Percentiles rank a stretch among this genome's conserved stretches.
Conservation (phyloP, 2,113 vertebrate species). For the Phylloscopus whistleri region DNA sequence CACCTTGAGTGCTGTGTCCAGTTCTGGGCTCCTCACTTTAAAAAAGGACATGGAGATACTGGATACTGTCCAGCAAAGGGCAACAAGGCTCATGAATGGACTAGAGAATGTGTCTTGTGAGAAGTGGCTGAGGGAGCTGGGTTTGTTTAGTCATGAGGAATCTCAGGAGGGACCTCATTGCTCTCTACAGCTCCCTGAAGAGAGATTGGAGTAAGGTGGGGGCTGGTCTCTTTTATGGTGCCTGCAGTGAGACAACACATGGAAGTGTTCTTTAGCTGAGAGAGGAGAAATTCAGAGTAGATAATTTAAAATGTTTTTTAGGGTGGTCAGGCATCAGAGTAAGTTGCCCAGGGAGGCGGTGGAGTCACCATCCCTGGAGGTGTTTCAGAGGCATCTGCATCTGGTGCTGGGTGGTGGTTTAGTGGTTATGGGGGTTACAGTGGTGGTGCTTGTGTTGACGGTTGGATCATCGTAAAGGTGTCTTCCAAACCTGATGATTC, state of each 20-base stretch:
- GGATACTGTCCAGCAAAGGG: background rate
- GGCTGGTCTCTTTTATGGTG: fast-evolving
- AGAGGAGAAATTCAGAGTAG: background rate
- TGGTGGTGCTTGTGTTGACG: background rate
- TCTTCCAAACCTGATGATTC: background rate
- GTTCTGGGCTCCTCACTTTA: background rate
- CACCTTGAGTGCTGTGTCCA: background rate
- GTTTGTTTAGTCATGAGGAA: background rate
- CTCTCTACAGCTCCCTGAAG: background rate
- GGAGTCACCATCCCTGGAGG: background rate
- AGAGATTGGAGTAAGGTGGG: background rate
- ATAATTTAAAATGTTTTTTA: background rate
- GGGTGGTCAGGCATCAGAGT: background rate
- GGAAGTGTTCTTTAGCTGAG: background rate
- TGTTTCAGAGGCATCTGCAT: background rate
- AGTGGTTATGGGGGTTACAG: background rate
- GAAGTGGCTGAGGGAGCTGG: background rate
- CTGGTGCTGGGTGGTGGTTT: background rate
- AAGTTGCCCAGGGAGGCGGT: background rate
- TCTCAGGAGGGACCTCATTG: background rate
- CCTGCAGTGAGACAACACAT: background rate
- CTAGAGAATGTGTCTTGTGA: background rate
- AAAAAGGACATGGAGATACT: background rate
- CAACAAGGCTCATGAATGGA: background rate
- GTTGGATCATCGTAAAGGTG: background rate